Base-by-base conservation (phyloP, 2,888 invertebrate species). In the Ormyrus labotus region DNA sequence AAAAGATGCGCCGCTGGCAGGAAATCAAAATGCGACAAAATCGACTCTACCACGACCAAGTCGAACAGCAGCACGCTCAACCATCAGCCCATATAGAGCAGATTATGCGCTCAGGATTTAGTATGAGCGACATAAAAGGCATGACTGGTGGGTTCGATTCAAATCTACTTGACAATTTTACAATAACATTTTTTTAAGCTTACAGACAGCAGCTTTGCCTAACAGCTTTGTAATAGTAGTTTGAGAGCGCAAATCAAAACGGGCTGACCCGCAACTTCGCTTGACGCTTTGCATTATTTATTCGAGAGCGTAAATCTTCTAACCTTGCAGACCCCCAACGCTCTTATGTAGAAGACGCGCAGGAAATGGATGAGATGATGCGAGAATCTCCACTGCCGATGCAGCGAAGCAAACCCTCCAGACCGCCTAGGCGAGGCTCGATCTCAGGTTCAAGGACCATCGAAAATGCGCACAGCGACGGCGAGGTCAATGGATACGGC, bases 51-150 rank as follows among this genome's bases (percentile, higher is more conserved):
- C 83, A 79, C 73, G 84, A 83, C 6, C 82, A 82, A 47, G 57
- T 75, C 4, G 81, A 81, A 51, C 67, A 61, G 10, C 86, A 86
- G 10, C 86, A 86, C 11, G 55, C 75, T 0, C 77, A 77, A 48
- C 86, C 87, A 3, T 95, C 95, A 0, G 95, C 95, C 0, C 96
- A 97, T 85, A 95, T 97, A 85, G 97, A 97, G 89, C 97, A 97
- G 88, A 97, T 97, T 83, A 96, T 98, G 93, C 95, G 96, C 86
- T 96, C 97, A 85, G 95, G 95, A 0, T 98, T 98, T 90, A 96
- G 96, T 53, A 97, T 98, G 94, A 97, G 94, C 84, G 98, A 98
- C 86, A 96, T 98, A 81, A 98, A 98, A 93, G 97, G 96, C 95
- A 87, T 83, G 81, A 82, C 72, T 9, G 69, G 75, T 75, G 58